Percentiles rank a stretch among this genome's conserved stretches.
phyloP scores from a whole-genome alignment of 2,797 vertebrate species.

The Sebastes kiyomatsui region DNA sequence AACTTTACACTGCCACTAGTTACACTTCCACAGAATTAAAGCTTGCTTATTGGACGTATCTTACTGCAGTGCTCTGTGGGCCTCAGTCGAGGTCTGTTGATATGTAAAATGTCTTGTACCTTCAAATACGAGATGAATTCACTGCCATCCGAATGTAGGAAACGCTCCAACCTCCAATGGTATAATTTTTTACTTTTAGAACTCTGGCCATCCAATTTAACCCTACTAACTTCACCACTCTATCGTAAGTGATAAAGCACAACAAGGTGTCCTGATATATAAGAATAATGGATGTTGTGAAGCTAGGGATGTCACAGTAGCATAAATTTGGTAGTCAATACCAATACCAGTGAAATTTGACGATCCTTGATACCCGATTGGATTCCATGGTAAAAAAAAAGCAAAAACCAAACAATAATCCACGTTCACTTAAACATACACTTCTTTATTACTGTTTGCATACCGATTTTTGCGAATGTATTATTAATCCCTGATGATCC shows the following conservation, averaged over 20 bases:
- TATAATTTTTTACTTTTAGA: constrained; percentile 21
- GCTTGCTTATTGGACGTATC: neutral
- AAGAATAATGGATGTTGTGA: constrained; percentile 17
- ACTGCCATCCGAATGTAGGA: neutral
- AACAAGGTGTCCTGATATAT: constrained; percentile 6
- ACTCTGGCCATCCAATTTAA: neutral
- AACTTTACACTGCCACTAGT: neutral
- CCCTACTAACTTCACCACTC: neutral
- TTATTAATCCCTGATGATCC: too few species aligned
- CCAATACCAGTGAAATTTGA: too few species aligned
- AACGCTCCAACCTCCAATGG: constrained; percentile 6
- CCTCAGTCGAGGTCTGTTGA: neutral
- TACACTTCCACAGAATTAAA: neutral
- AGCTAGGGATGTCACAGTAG: too few species aligned
- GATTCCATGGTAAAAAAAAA: too few species aligned
- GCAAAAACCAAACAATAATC: too few species aligned
- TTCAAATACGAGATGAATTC: neutral
- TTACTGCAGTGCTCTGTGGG: neutral
- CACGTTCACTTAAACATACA: too few species aligned
- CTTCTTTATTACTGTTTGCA: too few species aligned
- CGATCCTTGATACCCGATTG: too few species aligned
- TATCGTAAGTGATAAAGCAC: constrained; percentile 28
- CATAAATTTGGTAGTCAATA: too few species aligned
- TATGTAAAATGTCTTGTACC: neutral
- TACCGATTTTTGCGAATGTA: too few species aligned